Percentiles rank a stretch among this genome's conserved stretches.
Evolutionary conservation across 2,888 invertebrate genomes (phyloP).

Genomic region (Harmothoe impar): DNA sequence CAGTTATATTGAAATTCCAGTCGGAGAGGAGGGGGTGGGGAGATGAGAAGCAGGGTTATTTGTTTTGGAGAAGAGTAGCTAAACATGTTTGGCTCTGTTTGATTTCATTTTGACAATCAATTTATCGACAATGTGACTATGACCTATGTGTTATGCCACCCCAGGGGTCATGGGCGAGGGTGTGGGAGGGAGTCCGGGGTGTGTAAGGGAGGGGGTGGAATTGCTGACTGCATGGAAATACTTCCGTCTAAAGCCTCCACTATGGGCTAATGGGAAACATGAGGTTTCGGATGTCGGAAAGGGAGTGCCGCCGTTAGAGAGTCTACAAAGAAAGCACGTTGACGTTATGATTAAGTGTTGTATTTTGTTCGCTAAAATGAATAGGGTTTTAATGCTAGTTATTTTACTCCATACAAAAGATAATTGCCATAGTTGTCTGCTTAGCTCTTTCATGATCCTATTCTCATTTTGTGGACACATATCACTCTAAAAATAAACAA

Average conservation of each 20-base stretch:
- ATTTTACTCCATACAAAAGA: too few relatives aligned
- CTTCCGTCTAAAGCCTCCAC: neutral
- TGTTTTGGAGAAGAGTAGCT: neutral
- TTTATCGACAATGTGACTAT: constrained; percentile 6
- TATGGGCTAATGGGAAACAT: neutral
- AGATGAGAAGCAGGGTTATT: too few relatives aligned
- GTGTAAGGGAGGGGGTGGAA: neutral
- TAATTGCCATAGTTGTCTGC: too few relatives aligned
- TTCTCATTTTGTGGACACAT: too few relatives aligned
- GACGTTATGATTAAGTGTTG: neutral
- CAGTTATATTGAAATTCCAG: too few relatives aligned
- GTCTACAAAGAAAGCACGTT: neutral
- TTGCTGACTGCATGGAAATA: neutral
- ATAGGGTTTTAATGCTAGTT: too few relatives aligned
- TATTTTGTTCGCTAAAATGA: too few relatives aligned
- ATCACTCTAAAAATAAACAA: too few relatives aligned
- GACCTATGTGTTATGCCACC: constrained; percentile 8
- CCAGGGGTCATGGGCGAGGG: neutral
- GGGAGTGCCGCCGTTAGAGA: too few relatives aligned
- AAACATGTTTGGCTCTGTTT: constrained; percentile 29
- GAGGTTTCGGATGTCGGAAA: neutral
- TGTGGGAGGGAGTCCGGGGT: neutral
- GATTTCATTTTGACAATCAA: constrained; percentile 29
- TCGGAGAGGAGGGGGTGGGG: too few relatives aligned
- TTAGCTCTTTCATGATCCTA: too few relatives aligned